Base-by-base conservation (phyloP, 1,140 invertebrate genomes). In the Ceratina japonica region DNA sequence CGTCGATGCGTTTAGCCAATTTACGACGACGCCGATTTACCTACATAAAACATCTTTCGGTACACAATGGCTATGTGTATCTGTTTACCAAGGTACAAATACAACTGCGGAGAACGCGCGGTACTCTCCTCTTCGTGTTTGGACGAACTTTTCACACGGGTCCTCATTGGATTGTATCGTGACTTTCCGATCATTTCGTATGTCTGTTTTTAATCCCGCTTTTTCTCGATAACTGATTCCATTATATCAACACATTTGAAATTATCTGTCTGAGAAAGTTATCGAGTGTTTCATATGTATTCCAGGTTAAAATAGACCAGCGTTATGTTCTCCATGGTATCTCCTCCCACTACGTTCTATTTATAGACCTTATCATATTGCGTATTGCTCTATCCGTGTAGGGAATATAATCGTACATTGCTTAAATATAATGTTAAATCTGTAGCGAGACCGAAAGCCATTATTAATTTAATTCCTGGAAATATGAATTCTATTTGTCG, bases 141-240 rank as follows among this genome's bases (percentile, higher is more conserved):
- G 52, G 27, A 44, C 49, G 66, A 56, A 31, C 31, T 15, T 8
- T 12, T 58, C 20, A 10, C 2, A 16, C 3, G 12, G 37, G 12
- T 12, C 62, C 71, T 52, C 13, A 63, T 70, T 0, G 66, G 71
- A 71, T 71, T 37, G 52, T n/a, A 71, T 77, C 61, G 18, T 44
- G 49, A 24, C 44, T 31, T 22, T 44, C 37, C 56, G 54, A 31
- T 59, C 74, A 75, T 75, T 75, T 15, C 5, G 7, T 22, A 12
- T 49, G 27, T 65, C 24, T 18, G 74, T 51, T 22, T 8, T 7
- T 54, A 31, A 5, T 13, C 54, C n/a, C 13, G 3, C 12, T 18
- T 65, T 18, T 51, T 49, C n/a, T 20, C 52, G 63, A 0, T 20
- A 63, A 66, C 0, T 52, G 20, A 68, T 66, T 75, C 58, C 20